Evolutionary conservation across 1,140 invertebrate genomes (phyloP).

Genomic region (Nasonia vitripennis): DNA sequence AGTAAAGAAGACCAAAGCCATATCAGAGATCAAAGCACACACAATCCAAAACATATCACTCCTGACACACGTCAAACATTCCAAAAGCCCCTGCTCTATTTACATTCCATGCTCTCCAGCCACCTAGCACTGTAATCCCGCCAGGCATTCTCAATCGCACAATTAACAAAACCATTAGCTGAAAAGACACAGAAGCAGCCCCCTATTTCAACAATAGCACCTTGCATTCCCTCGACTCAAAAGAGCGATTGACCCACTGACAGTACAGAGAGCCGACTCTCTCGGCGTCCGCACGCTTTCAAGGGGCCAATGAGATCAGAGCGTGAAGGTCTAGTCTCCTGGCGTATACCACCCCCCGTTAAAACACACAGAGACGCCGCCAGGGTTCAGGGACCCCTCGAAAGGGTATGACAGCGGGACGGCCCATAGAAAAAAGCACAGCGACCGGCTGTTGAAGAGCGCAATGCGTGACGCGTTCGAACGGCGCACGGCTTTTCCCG

Average conservation of each 20-base stretch:
- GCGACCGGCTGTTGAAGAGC: neutral
- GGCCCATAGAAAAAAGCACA: neutral
- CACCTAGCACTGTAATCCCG: too few species aligned
- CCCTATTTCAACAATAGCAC: neutral
- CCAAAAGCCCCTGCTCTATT: too few species aligned
- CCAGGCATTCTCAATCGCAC: neutral
- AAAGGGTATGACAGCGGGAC: neutral
- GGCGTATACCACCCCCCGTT: neutral
- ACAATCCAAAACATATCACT: too few species aligned
- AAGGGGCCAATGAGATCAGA: neutral
- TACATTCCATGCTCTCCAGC: too few species aligned
- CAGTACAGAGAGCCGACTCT: neutral
- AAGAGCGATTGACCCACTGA: neutral
- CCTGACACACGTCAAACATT: too few species aligned
- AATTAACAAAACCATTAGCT: neutral
- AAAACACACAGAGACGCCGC: neutral
- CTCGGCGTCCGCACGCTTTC: neutral
- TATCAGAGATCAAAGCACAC: too few species aligned
- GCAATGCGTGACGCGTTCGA: constrained; percentile 1
- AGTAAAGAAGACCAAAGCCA: too few species aligned
- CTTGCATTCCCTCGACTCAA: neutral
- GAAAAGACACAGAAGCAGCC: neutral
- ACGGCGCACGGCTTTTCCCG: constrained; percentile 23
- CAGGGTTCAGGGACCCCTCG: neutral
- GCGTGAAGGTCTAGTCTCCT: neutral